A percentile compares a stretch with the other conserved stretches of the same genome.
Evolutionary conservation across 2,113 vertebrate genomes (phyloP).

Genomic region (Cinclus mexicanus): DNA sequence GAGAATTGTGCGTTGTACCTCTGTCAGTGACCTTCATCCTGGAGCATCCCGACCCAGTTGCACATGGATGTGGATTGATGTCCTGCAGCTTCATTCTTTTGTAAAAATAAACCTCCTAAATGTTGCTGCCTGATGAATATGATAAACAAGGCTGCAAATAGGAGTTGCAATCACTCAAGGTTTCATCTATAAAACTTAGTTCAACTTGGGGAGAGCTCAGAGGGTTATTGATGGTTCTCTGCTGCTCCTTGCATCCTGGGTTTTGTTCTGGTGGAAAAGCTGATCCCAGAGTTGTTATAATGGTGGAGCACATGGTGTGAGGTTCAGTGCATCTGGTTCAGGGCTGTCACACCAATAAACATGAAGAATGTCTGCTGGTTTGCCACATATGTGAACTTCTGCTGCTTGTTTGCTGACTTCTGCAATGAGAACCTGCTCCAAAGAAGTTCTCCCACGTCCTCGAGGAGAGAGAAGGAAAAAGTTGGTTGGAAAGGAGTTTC

Average conservation of each 20-base stretch:
- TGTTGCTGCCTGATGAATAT: not conserved
- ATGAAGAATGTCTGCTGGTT: not conserved
- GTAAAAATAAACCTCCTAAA: not conserved
- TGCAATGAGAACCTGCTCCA: not conserved
- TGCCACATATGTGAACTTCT: not conserved
- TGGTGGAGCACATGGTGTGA: not conserved
- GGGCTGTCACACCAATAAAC: conserved; percentile 39
- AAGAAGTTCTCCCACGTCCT: not conserved
- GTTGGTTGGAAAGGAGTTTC: not conserved
- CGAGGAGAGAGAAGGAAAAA: not conserved
- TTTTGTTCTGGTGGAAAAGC: not conserved
- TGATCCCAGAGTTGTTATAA: not conserved
- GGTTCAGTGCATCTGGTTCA: conserved; percentile 23
- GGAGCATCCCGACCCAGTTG: rapidly evolving
- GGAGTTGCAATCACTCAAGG: not conserved
- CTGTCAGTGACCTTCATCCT: not conserved
- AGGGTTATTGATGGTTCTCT: not conserved
- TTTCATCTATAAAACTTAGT: not conserved
- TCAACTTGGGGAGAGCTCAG: not conserved
- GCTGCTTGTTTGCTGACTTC: not conserved
- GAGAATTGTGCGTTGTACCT: rapidly evolving
- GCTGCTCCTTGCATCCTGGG: not conserved
- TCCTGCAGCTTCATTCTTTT: not conserved
- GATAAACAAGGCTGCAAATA: not conserved
- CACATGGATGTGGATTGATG: not conserved